Evolutionary conservation across 2,888 invertebrate species (phyloP).

Genomic region (Drosophila mulleri): DNA sequence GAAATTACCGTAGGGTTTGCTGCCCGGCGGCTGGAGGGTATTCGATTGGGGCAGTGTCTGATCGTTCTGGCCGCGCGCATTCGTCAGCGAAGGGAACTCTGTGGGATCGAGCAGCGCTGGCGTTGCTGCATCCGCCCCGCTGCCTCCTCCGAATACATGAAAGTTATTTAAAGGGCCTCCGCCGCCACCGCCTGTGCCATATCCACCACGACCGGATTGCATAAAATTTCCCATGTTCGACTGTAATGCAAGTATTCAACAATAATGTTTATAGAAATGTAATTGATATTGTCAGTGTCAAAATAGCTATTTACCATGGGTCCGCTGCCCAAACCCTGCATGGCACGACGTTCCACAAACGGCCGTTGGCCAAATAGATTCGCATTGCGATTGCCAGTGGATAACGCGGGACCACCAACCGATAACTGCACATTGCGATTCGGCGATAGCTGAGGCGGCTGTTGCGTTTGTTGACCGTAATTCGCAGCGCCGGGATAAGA

Average conservation of each 20-base stretch:
- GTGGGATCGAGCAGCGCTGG: slow-evolving; percentile 95
- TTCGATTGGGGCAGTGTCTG: slow-evolving; percentile 92
- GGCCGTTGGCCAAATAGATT: slow-evolving; percentile 92
- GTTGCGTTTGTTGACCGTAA: slow-evolving; percentile 85
- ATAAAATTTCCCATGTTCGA: slow-evolving; percentile 88
- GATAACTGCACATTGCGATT: slow-evolving; percentile 87
- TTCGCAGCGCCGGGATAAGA: slow-evolving; percentile 84
- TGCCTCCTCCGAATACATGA: slow-evolving; percentile 92
- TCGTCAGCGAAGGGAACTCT: slow-evolving; percentile 96
- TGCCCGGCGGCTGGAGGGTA: slow-evolving; percentile 95
- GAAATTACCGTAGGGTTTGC: slow-evolving; percentile 94
- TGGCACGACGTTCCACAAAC: slow-evolving; percentile 91
- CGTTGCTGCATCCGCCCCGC: slow-evolving; percentile 89
- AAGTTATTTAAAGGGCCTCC: slow-evolving; percentile 89
- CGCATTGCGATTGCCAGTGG: slow-evolving; percentile 86
- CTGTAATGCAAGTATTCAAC: slow-evolving; percentile 76
- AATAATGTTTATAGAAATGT: not conserved
- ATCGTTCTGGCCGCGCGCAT: slow-evolving; percentile 92
- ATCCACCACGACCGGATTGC: slow-evolving; percentile 87
- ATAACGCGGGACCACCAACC: slow-evolving; percentile 87
- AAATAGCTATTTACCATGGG: slow-evolving; percentile 81
- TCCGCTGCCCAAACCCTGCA: slow-evolving; percentile 85
- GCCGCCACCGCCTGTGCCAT: slow-evolving; percentile 87
- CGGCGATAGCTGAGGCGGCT: slow-evolving; percentile 87
- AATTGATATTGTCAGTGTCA: not conserved